These are phyloP conservation scores for Drosophila stalkeri DNA, from an alignment of 2,888 invertebrate genomes.

Conservation along the genomic window DNA sequence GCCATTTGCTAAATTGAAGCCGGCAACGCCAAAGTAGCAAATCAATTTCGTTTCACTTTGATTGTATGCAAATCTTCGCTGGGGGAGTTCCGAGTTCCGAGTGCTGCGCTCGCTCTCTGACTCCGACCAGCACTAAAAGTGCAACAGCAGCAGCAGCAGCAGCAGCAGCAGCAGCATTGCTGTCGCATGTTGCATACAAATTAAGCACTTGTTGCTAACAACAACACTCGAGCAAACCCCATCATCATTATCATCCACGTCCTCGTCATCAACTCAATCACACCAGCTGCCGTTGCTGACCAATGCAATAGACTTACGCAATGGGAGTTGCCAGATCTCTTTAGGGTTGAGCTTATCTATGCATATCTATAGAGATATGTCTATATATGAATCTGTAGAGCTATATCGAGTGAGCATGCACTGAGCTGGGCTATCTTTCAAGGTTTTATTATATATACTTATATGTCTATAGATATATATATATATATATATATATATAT, in stretches of 20 bases:
- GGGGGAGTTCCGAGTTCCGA: slow-evolving; percentile 46
- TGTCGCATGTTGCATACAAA: slow-evolving; percentile 75
- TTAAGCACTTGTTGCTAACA: slow-evolving; percentile 72
- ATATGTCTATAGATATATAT: not conserved
- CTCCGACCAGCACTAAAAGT: not conserved
- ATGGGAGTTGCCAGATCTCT: not conserved
- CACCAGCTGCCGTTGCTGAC: not conserved
- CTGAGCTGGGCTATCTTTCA: too few species aligned
- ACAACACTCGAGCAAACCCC: slow-evolving; percentile 13
- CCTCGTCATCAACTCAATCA: slow-evolving; percentile 23
- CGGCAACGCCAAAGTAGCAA: slow-evolving; percentile 70
- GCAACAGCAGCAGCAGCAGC: slow-evolving; percentile 3
- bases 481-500: not conserved
- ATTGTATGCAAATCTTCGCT: slow-evolving; percentile 76
- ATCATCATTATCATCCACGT: slow-evolving; percentile 11
- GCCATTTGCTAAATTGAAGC: slow-evolving; percentile 77
- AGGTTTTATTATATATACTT: too few species aligned
- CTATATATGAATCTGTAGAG: not conserved
- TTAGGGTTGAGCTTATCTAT: not conserved
- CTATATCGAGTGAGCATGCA: too few species aligned
- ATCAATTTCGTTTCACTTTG: slow-evolving; percentile 76
- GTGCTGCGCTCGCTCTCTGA: not conserved
- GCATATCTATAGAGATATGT: not conserved
- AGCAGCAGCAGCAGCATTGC: slow-evolving; percentile 10
- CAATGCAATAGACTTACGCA: not conserved